These are phyloP conservation scores for Gulo gulo DNA, from an alignment of 2,113 vertebrate genomes.

Conservation along the genomic window DNA sequence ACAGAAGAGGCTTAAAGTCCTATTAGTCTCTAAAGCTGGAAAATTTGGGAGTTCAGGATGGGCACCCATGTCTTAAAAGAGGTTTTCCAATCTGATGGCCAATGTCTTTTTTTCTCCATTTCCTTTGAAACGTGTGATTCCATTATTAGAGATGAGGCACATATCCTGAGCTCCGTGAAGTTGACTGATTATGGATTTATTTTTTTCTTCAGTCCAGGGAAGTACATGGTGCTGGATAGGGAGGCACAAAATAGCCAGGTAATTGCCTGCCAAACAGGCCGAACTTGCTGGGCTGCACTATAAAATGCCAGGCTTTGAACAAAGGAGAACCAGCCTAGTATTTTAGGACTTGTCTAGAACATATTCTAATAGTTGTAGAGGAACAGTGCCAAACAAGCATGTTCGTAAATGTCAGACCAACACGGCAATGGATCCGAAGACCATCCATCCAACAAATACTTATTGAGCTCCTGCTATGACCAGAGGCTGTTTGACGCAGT, in stretches of 20 bases:
- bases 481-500: not conserved
- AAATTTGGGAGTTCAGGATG: not conserved
- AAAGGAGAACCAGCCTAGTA: not conserved
- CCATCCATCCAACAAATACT: not conserved
- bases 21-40: not conserved
- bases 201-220: not conserved
- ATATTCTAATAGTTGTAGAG: not conserved
- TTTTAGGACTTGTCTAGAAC: not conserved
- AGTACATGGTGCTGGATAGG: not conserved
- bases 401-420: not conserved
- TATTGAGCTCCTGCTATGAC: not conserved
- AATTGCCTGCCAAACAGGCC: not conserved
- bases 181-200: not conserved
- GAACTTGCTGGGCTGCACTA: not conserved
- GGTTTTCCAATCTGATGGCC: not conserved
- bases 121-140: not conserved
- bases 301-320: constrained; percentile 16
- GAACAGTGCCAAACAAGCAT: not conserved
- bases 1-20: not conserved
- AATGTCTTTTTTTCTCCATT: not conserved
- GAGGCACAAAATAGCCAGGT: not conserved
- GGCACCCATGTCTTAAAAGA: not conserved
- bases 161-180: not conserved
- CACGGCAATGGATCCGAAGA: not conserved
- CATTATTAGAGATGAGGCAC: not conserved